These are phyloP conservation scores for Latheticus oryzae DNA, from an alignment of 2,888 invertebrate genomes.

Conservation along the genomic window DNA sequence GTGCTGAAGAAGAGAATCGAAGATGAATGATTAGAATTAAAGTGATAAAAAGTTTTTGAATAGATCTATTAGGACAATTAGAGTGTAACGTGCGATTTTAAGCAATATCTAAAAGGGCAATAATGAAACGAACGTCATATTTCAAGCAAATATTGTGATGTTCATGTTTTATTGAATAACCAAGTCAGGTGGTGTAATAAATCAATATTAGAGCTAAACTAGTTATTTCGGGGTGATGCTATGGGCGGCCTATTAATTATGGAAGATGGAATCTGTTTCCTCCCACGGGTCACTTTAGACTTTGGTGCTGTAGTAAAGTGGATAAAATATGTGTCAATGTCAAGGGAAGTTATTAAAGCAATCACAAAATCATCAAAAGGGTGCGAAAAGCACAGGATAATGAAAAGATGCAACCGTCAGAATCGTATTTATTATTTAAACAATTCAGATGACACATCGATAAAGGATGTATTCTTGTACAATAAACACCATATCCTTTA, in stretches of 20 bases:
- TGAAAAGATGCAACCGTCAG: slow-evolving; percentile 40
- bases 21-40: slow-evolving; percentile 8
- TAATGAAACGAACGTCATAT: slow-evolving; percentile 6
- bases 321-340: slow-evolving; percentile 31
- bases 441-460: slow-evolving; percentile 62
- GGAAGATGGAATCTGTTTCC: slow-evolving; percentile 15
- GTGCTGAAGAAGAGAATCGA: background rate
- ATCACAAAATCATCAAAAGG: slow-evolving; percentile 7
- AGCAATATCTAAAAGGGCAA: slow-evolving; percentile 10
- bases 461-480: slow-evolving; percentile 60
- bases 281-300: slow-evolving; percentile 18
- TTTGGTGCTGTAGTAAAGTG: slow-evolving; percentile 27
- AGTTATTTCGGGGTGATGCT: slow-evolving; percentile 5
- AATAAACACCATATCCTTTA: slow-evolving; percentile 54
- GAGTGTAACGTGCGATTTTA: slow-evolving; percentile 15
- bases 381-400: slow-evolving; percentile 21
- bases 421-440: slow-evolving; percentile 58
- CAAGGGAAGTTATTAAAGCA: slow-evolving; percentile 31
- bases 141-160: slow-evolving; percentile 13
- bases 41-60: slow-evolving; percentile 19
- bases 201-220: slow-evolving; percentile 17
- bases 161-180: slow-evolving; percentile 8
- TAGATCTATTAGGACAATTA: slow-evolving; percentile 19
- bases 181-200: slow-evolving; percentile 19
- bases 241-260: slow-evolving; percentile 2